Conservation (phyloP, 37 sponge, comb jelly and placozoan genomes). For the Cladorhizidae sp. region DNA sequence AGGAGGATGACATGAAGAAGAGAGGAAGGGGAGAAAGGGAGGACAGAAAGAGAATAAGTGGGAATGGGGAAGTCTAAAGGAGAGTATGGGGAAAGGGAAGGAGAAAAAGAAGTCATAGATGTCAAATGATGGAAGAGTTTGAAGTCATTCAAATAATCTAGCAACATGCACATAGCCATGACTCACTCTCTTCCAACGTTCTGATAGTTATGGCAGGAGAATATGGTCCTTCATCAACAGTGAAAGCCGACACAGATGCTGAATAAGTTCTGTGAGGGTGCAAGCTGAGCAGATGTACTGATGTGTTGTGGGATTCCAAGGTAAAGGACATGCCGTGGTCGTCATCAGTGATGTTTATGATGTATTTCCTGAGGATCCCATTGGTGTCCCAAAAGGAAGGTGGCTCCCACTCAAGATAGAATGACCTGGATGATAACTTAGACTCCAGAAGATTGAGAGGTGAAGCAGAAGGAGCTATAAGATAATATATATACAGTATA, state of each 20-base stretch:
- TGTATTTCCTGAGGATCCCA: conserved; percentile 21
- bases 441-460: not conserved
- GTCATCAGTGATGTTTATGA: conserved; percentile 14
- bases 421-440: not conserved
- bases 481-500: not conserved
- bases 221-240: conserved; percentile 6
- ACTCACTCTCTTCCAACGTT: not conserved
- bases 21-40: too few species aligned
- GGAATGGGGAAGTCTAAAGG: too few species aligned
- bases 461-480: not conserved
- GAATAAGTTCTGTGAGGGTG: not conserved
- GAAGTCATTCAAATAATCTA: too few species aligned
- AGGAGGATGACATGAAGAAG: too few species aligned
- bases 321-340: not conserved
- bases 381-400: conserved; percentile 11
- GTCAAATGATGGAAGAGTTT: too few species aligned
- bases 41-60: too few species aligned
- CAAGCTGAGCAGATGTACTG: not conserved
- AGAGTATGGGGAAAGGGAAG: too few species aligned
- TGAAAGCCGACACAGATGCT: not conserved
- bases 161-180: too few species aligned
- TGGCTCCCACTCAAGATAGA: conserved; percentile 15
- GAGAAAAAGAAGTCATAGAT: too few species aligned
- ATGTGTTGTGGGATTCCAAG: not conserved
- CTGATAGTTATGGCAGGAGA: not conserved